A percentile compares a stretch with the other conserved stretches of the same genome.
phyloP scores from a whole-genome alignment of 2,113 vertebrate species.

The Sebastes fasciatus region DNA sequence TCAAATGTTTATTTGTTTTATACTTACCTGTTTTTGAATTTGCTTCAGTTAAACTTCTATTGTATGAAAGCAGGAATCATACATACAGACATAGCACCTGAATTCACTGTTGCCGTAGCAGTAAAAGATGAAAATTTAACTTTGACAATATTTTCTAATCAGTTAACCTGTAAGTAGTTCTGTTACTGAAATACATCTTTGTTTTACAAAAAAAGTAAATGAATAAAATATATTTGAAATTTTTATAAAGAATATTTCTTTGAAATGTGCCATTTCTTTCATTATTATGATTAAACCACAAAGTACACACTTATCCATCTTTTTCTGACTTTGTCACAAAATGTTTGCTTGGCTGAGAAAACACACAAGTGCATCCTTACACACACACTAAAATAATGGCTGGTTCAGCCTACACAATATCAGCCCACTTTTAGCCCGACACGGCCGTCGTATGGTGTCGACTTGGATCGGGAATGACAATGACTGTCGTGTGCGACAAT shows the following conservation, averaged over 20 bases:
- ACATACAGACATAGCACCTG: slow-evolving; percentile 72
- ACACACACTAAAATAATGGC: background rate
- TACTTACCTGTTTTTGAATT: slow-evolving; percentile 68
- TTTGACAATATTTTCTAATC: slow-evolving; percentile 71
- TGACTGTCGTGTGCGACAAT: too few relatives aligned
- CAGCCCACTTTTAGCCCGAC: too few relatives aligned
- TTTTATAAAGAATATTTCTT: slow-evolving; percentile 73
- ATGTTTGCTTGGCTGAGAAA: background rate
- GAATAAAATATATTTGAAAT: slow-evolving; percentile 83
- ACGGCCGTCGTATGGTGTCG: too few relatives aligned
- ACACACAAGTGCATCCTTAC: background rate
- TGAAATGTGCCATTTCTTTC: slow-evolving; percentile 45
- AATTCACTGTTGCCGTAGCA: slow-evolving; percentile 74
- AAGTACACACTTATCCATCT: background rate
- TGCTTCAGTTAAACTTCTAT: slow-evolving; percentile 74
- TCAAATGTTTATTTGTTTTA: slow-evolving; percentile 65
- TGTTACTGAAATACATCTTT: slow-evolving; percentile 77
- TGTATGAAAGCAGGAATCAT: slow-evolving; percentile 74
- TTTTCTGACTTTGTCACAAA: slow-evolving; percentile 7
- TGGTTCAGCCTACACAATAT: too few relatives aligned
- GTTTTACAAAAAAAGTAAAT: slow-evolving; percentile 77
- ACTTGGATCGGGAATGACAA: too few relatives aligned
- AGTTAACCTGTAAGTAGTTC: slow-evolving; percentile 79
- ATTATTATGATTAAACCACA: background rate
- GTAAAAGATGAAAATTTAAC: slow-evolving; percentile 69